A percentile compares a stretch with the other conserved stretches of the same genome.
Evolutionary conservation across 2,888 invertebrate species (phyloP).

Genomic region (Drosophila diplacantha): DNA sequence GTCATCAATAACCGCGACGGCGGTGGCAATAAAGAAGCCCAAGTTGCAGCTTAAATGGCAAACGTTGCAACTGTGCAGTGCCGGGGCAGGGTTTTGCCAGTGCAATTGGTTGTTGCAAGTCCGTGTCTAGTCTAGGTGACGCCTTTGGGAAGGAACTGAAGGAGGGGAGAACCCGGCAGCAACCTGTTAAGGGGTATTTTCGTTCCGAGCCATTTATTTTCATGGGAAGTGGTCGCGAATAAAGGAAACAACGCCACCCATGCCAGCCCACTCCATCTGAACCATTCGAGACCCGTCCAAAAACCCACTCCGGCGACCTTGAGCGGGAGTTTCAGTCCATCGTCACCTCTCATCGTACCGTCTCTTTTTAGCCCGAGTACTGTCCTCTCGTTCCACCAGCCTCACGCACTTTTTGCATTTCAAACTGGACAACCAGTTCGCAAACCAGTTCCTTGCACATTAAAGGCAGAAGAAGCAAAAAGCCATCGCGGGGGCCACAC

Average conservation of each 20-base stretch:
- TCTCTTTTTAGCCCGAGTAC: slow-evolving; percentile 33
- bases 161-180: slow-evolving; percentile 1
- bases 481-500: slow-evolving; percentile 30
- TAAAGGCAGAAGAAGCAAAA: slow-evolving; percentile 31
- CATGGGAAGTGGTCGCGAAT: slow-evolving; percentile 63
- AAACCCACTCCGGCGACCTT: slow-evolving; percentile 38
- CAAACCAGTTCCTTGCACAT: slow-evolving; percentile 44
- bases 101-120: slow-evolving; percentile 37
- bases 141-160: slow-evolving; percentile 47
- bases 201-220: slow-evolving; percentile 65
- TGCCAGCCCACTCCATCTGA: slow-evolving; percentile 2
- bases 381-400: slow-evolving; percentile 28
- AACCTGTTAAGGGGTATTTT: slow-evolving; percentile 53
- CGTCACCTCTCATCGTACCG: slow-evolving; percentile 11
- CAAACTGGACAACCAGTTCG: slow-evolving; percentile 43
- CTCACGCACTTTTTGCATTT: slow-evolving; percentile 64
- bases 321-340: slow-evolving; percentile 31
- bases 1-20: slow-evolving; percentile 66
- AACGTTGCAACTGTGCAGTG: slow-evolving; percentile 36
- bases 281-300: slow-evolving; percentile 4
- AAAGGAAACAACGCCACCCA: slow-evolving; percentile 21
- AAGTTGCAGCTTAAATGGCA: slow-evolving; percentile 33
- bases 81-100: slow-evolving; percentile 24
- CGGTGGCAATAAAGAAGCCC: slow-evolving; percentile 31
- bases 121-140: slow-evolving; percentile 71